A percentile compares a stretch with the other conserved stretches of the same genome.
These are phyloP conservation scores for Uria lomvia DNA, from an alignment of 2,113 vertebrate species.

Conservation along the genomic window DNA sequence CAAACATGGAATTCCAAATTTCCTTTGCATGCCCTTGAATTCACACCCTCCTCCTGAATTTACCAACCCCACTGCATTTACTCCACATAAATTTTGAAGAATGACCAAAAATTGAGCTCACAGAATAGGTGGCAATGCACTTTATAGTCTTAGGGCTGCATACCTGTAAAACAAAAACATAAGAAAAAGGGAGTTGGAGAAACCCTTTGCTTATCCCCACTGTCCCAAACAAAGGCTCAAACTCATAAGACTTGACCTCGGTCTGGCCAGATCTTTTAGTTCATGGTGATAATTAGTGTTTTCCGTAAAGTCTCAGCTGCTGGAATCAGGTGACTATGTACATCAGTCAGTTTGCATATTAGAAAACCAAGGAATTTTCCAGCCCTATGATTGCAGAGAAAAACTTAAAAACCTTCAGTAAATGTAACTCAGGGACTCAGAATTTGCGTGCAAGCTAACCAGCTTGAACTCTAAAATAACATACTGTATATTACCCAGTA, in stretches of 20 bases:
- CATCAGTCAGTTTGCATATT: not conserved
- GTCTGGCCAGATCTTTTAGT: not conserved
- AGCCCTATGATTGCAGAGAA: not conserved
- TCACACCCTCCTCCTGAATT: not conserved
- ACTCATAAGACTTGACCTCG: not conserved
- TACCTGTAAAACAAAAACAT: not conserved
- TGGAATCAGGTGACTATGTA: not conserved
- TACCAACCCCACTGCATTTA: not conserved
- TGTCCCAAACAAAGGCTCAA: not conserved
- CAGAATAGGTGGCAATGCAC: not conserved
- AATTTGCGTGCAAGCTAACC: not conserved
- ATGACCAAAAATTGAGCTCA: not conserved
- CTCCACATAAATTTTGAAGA: not conserved
- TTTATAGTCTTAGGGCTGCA: not conserved
- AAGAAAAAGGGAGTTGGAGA: not conserved
- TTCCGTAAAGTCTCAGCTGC: not conserved
- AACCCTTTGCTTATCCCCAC: not conserved
- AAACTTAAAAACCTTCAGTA: not conserved
- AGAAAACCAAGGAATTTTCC: not conserved
- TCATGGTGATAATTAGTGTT: not conserved
- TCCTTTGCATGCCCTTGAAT: not conserved
- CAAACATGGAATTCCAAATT: not conserved
- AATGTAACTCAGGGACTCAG: not conserved
- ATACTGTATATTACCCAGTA: not conserved
- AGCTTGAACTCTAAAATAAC: not conserved